Evolutionary conservation across 1,140 invertebrate species (phyloP).

Genomic region (Phthorimaea operculella): DNA sequence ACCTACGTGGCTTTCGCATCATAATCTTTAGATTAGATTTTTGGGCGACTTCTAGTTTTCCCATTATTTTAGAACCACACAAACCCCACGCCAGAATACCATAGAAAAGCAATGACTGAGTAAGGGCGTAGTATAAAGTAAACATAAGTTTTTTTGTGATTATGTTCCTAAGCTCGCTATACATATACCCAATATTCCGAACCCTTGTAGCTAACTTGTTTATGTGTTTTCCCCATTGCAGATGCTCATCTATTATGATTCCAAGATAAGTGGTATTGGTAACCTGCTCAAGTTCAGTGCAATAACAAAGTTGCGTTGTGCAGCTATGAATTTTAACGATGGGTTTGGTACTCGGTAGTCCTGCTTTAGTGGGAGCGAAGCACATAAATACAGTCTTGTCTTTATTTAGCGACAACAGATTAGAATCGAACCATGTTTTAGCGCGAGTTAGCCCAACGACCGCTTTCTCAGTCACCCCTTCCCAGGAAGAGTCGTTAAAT

Average conservation of each 20-base stretch:
- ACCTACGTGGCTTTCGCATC: not conserved
- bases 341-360: not conserved
- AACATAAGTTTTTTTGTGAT: not conserved
- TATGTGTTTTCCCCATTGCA: not conserved
- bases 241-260: not conserved
- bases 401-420: too few relatives aligned
- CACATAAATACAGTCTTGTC: not conserved
- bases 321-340: not conserved
- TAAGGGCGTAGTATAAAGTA: not conserved
- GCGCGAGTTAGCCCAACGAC: not conserved
- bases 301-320: not conserved
- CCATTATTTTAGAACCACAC: not conserved
- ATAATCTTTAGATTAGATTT: not conserved
- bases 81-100: not conserved
- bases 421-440: not conserved
- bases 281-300: not conserved
- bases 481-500: not conserved
- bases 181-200: not conserved
- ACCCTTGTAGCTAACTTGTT: not conserved
- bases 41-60: not conserved
- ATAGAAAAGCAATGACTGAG: not conserved
- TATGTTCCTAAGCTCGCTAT: not conserved
- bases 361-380: not conserved
- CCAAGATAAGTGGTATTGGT: not conserved
- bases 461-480: not conserved